These are phyloP conservation scores for Caenorhabditis remanei DNA, from an alignment of 1,140 invertebrate species.

Conservation along the genomic window DNA sequence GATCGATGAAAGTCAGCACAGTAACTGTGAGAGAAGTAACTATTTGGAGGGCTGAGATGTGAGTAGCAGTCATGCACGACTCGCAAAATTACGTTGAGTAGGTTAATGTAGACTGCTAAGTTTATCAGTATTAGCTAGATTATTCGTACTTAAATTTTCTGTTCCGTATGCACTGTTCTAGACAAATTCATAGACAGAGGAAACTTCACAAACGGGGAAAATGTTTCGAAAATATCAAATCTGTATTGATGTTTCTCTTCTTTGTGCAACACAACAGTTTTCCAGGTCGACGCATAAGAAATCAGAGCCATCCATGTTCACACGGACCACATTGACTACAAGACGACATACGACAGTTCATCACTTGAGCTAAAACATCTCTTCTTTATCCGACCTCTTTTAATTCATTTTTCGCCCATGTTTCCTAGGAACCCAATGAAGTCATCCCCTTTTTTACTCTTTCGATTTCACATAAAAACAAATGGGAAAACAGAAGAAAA, in stretches of 20 bases:
- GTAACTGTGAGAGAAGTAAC: constrained; percentile 25
- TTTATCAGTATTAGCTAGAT: not conserved
- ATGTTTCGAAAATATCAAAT: not conserved
- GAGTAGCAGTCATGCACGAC: not conserved
- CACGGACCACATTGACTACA: not conserved
- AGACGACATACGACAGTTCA: not conserved
- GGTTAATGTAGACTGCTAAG: not conserved
- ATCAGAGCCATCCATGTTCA: constrained; percentile 21
- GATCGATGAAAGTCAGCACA: constrained; percentile 5
- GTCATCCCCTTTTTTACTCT: not conserved
- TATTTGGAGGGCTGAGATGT: constrained; percentile 2
- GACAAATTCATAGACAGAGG: too few species aligned
- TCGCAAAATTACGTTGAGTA: not conserved
- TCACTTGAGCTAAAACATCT: not conserved
- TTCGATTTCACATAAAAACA: not conserved
- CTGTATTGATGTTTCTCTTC: not conserved
- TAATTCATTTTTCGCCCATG: too few species aligned
- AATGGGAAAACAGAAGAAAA: not conserved
- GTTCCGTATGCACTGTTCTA: not conserved
- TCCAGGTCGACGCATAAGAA: not conserved
- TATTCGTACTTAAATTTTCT: not conserved
- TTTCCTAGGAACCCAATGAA: constrained; percentile 6
- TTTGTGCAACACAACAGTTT: not conserved
- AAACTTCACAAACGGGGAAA: not conserved
- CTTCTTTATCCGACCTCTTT: not conserved